These are phyloP conservation scores for Athalia rosae DNA, from an alignment of 2,888 invertebrate species.

Conservation along the genomic window DNA sequence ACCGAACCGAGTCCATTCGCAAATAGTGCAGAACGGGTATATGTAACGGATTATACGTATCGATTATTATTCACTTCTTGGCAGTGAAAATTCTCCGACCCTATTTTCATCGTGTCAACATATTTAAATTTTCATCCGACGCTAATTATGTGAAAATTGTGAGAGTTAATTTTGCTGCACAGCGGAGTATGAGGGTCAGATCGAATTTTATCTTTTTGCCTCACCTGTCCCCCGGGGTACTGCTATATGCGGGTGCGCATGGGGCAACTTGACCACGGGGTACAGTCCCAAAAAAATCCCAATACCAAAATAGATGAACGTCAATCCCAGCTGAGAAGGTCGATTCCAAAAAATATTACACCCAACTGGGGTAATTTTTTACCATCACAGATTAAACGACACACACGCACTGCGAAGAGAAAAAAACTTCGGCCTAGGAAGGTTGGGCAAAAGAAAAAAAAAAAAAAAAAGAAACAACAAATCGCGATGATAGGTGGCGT, in stretches of 20 bases:
- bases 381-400: too few species aligned
- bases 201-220: slow-evolving; percentile 72
- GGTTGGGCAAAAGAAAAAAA: not conserved
- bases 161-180: slow-evolving; percentile 15
- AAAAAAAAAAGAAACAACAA: too few species aligned
- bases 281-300: slow-evolving; percentile 57
- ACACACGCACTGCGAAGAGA: too few species aligned
- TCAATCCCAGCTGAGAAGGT: not conserved
- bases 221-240: slow-evolving; percentile 67
- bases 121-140: slow-evolving; percentile 60
- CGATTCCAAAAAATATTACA: too few species aligned
- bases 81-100: not conserved
- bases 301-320: not conserved
- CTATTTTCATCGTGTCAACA: slow-evolving; percentile 50
- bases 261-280: slow-evolving; percentile 70
- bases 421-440: too few species aligned
- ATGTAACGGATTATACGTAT: not conserved
- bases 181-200: slow-evolving; percentile 68
- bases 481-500: not conserved
- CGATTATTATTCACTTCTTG: not conserved
- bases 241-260: slow-evolving; percentile 67
- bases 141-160: slow-evolving; percentile 6
- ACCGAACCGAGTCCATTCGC: not conserved
- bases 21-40: not conserved
- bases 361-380: too few species aligned